A percentile compares a stretch with the other conserved stretches of the same genome.
Evolutionary conservation across 2,888 invertebrate genomes (phyloP).

Genomic region (Erannis defoliaria): DNA sequence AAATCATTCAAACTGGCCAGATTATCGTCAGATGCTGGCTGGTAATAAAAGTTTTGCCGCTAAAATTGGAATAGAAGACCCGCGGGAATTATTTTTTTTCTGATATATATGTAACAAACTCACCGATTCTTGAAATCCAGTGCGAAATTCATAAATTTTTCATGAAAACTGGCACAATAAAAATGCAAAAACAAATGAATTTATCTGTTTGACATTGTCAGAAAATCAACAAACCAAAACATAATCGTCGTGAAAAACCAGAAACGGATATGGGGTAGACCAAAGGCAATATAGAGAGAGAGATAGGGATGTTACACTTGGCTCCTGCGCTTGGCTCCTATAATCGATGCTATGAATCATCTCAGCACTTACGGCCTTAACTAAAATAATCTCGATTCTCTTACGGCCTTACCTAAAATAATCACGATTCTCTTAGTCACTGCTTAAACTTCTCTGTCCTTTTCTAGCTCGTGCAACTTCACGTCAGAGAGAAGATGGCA

Average conservation of each 20-base stretch:
- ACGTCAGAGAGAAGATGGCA: no score
- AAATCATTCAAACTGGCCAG: slow-evolving; percentile 59
- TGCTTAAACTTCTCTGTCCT: no score
- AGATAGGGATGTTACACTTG: slow-evolving; percentile 1
- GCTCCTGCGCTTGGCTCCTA: no score
- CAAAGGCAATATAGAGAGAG: slow-evolving; percentile 10
- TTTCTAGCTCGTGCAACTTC: no score
- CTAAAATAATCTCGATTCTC: no score
- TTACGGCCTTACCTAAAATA: no score
- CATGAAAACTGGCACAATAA: slow-evolving; percentile 70
- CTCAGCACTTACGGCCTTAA: no score
- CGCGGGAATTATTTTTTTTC: slow-evolving; percentile 37
- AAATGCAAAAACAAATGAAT: slow-evolving; percentile 72
- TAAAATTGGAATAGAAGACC: slow-evolving; percentile 24
- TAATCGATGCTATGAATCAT: no score
- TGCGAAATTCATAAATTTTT: slow-evolving; percentile 55
- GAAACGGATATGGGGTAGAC: slow-evolving; percentile 15
- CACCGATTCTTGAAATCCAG: slow-evolving; percentile 43
- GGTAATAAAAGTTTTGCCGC: slow-evolving; percentile 36
- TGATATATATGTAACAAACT: slow-evolving; percentile 42
- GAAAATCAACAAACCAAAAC: slow-evolving; percentile 64
- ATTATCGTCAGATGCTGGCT: slow-evolving; percentile 48
- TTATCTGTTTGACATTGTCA: slow-evolving; percentile 55
- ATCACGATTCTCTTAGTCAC: no score
- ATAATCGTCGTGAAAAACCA: slow-evolving; percentile 42